Percentiles rank a stretch among this genome's conserved stretches.
Conservation (phyloP, 2,888 invertebrate genomes). For the Micoletzkya japonica region DNA sequence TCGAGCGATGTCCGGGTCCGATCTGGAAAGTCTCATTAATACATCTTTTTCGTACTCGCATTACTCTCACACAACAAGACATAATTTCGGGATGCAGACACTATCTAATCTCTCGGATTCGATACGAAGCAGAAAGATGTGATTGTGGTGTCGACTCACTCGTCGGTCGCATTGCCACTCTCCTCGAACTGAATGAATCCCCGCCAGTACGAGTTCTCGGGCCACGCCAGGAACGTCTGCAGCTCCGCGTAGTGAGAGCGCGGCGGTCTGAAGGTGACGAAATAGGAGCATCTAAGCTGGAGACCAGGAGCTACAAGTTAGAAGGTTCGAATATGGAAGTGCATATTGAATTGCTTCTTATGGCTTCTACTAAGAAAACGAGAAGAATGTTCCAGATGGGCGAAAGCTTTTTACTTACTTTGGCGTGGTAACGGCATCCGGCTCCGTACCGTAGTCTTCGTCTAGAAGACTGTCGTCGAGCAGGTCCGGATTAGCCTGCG, state of each 20-base stretch:
- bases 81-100: background rate
- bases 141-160: background rate
- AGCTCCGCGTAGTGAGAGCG: constrained; percentile 33
- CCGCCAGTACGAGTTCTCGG: constrained; percentile 61
- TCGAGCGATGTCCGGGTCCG: constrained; percentile 8
- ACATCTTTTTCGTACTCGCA: no score
- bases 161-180: background rate
- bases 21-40: background rate
- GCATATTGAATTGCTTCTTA: no score
- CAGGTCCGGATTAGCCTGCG: constrained; percentile 17
- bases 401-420: constrained; percentile 33
- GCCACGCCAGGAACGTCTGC: constrained; percentile 58
- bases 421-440: constrained; percentile 37
- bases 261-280: no score
- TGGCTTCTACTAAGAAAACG: no score
- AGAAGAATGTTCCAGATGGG: no score
- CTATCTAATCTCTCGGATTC: background rate
- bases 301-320: no score
- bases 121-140: background rate
- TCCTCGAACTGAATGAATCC: constrained; percentile 53
- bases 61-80: no score
- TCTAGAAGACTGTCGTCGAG: constrained; percentile 17
- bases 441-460: constrained; percentile 40
- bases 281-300: no score
- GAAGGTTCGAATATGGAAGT: no score